Evolutionary conservation across 2,888 invertebrate genomes (phyloP), one percentile per base, ranked within the genome.

Genomic region (Timandra comae): DNA sequence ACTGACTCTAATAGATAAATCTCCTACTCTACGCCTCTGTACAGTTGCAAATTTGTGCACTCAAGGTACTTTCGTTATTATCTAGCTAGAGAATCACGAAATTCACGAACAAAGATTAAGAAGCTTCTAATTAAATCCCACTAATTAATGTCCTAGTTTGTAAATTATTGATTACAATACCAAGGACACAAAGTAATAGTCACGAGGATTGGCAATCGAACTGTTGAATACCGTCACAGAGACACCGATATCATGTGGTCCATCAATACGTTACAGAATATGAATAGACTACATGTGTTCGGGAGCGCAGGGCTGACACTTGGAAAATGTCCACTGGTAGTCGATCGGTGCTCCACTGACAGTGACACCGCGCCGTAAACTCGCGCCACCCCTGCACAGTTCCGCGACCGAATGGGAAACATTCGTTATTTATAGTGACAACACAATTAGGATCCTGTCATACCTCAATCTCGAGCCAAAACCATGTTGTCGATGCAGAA

Each of bases 321-420:
- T 61, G 56, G 54, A 57, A 37, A 30, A 24, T 8, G 33, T 55
- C 57, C 57, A 57, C 43, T 37, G 43, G 45, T 45, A 33, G 34
- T 35, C 40, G 36, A 42, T 11, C 10, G 20, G 21, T 33, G 26
- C 28, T 28, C 21, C 34, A 34, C 20, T 11, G 29, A 38, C 36
- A 39, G 24, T 33, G 32, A 30, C 31, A 38, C 19, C 30, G 20
- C 34, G 33, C 22, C 32, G 33, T 37, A 36, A 38, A 41, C 43
- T 43, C 33, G 38, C 31, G 36, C 28, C 38, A 46, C 27, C 39
- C 38, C 40, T 35, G 29, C 13, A 24, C 13, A 29, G 24, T 39
- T 37, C 37, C 36, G 41, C 35, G 29, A 38, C 30, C 23, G 25
- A 43, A 35, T 39, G 28, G 36, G 29, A 46, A 41, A 29, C 35